These are phyloP conservation scores for Aplochiton taeniatus DNA, from an alignment of 2,797 vertebrate species.

Conservation along the genomic window DNA sequence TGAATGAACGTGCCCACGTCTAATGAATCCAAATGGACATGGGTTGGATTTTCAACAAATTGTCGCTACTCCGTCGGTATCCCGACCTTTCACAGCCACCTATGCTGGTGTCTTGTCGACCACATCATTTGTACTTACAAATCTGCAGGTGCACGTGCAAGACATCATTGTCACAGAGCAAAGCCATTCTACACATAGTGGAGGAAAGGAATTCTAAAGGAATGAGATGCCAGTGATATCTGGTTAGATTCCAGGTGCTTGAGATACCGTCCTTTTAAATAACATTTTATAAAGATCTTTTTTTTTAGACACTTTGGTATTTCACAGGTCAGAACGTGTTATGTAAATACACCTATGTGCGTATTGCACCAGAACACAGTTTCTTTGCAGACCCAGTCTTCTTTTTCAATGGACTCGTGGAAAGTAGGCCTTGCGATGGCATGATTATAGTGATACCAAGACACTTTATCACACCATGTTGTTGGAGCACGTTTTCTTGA, in stretches of 20 bases:
- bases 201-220: conserved; percentile 56
- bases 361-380: conserved; percentile 48
- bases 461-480: conserved; percentile 64
- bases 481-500: conserved; percentile 40
- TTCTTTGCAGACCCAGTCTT: conserved; percentile 60
- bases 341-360: conserved; percentile 42
- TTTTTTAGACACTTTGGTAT: conserved; percentile 76
- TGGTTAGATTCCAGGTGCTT: conserved; percentile 71
- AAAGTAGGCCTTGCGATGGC: conserved; percentile 11
- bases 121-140: conserved; percentile 54
- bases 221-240: conserved; percentile 64
- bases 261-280: conserved; percentile 61
- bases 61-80: conserved; percentile 62
- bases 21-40: conserved; percentile 49
- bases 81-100: conserved; percentile 58
- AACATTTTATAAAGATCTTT: conserved; percentile 60
- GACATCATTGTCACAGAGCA: conserved; percentile 69
- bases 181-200: conserved; percentile 64
- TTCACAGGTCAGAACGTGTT: conserved; percentile 60
- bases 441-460: conserved; percentile 66
- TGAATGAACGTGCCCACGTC: conserved; percentile 59
- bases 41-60: conserved; percentile 44
- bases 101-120: conserved; percentile 45
- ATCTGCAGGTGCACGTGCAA: conserved; percentile 63
- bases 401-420: conserved; percentile 62